phyloP scores from a whole-genome alignment of 2,888 invertebrate species.

The Noctua comes region DNA sequence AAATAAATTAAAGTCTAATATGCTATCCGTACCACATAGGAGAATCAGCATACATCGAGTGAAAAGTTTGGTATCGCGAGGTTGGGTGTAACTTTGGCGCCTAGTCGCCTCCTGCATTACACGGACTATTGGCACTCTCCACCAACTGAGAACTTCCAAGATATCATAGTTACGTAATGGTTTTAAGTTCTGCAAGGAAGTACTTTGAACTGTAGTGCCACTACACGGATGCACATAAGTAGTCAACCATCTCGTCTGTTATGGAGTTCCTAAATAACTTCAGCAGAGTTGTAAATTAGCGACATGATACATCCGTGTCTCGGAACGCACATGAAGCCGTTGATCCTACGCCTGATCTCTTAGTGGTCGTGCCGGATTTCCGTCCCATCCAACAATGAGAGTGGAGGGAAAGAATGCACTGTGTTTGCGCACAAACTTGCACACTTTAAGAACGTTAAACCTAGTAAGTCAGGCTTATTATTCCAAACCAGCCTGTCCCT shows the following conservation, averaged over 20 bases:
- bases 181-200: conserved; percentile 19
- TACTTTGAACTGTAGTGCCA: neutral
- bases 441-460: neutral
- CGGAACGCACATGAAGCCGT: neutral
- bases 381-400: neutral
- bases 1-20: neutral
- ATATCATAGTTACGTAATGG: conserved; percentile 48
- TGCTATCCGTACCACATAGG: conserved; percentile 52
- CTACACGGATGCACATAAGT: neutral
- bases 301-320: neutral
- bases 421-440: neutral
- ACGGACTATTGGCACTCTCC: conserved; percentile 70
- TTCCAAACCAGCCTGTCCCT: too few species aligned
- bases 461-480: neutral
- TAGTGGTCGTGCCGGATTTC: neutral
- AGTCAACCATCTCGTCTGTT: neutral
- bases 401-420: neutral
- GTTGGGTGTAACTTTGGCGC: conserved; percentile 71
- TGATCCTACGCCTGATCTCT: too few species aligned
- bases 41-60: conserved; percentile 70
- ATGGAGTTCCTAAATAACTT: neutral
- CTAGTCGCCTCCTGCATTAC: conserved; percentile 74
- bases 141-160: conserved; percentile 35
- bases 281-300: neutral
- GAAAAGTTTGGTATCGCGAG: conserved; percentile 70